Percentiles rank a stretch among this genome's conserved stretches.
These are phyloP conservation scores for Clarias magur DNA, from an alignment of 2,113 vertebrate genomes.

Conservation along the genomic window DNA sequence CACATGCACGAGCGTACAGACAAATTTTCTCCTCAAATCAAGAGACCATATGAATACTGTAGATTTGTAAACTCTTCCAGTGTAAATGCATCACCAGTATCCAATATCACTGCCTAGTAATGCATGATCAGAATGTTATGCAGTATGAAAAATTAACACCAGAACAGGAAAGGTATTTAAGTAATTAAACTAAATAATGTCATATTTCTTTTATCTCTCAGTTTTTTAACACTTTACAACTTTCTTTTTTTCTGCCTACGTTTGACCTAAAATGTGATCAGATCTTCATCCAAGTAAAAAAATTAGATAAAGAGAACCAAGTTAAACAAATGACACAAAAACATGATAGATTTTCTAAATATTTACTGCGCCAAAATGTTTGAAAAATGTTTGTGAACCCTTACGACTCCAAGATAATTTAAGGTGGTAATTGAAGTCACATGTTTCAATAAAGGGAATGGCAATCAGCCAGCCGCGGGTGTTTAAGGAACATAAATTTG, in stretches of 20 bases:
- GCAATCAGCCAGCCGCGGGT: not conserved
- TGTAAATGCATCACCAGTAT: not conserved
- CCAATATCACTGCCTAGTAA: not conserved
- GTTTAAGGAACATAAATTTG: not conserved
- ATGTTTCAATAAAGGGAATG: not conserved
- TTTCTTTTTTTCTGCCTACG: not conserved
- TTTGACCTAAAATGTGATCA: not conserved
- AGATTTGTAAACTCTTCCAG: not conserved
- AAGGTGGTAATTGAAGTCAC: not conserved
- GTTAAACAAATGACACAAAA: not conserved
- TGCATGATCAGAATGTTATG: not conserved
- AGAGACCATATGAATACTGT: not conserved
- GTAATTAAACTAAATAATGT: not conserved
- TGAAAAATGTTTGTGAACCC: not conserved
- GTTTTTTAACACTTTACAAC: not conserved
- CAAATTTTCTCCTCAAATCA: not conserved
- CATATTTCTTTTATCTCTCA: not conserved
- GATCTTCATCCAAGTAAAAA: not conserved
- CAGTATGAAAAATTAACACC: not conserved
- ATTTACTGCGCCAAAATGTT: not conserved
- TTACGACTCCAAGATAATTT: not conserved
- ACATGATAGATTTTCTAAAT: not conserved
- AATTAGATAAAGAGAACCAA: not conserved
- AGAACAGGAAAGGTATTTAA: not conserved
- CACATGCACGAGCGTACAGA: conserved; percentile 1